Conservation (phyloP, 2,797 vertebrate genomes). For the Prionace glauca region DNA sequence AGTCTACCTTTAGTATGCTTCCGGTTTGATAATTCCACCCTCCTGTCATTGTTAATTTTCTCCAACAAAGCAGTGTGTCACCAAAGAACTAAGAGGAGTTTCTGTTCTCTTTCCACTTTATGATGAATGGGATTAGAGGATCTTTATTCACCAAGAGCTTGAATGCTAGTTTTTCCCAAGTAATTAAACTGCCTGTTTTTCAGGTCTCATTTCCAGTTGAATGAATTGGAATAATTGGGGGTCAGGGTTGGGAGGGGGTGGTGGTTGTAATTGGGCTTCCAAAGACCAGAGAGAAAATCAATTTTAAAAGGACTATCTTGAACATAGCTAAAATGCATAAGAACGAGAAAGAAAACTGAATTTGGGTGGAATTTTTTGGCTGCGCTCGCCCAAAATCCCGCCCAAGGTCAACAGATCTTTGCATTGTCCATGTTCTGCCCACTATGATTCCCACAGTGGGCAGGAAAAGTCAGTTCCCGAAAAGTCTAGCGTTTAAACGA, state of each 20-base stretch:
- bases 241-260: too few relatives aligned
- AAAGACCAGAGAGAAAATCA: background rate
- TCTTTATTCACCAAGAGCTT: background rate
- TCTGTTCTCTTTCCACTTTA: background rate
- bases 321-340: background rate
- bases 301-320: background rate
- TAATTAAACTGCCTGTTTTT: background rate
- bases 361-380: too few relatives aligned
- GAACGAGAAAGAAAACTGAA: background rate
- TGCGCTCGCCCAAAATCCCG: too few relatives aligned
- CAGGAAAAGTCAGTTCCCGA: too few relatives aligned
- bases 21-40: background rate
- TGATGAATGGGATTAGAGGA: background rate
- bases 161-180: background rate
- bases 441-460: too few relatives aligned
- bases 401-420: too few relatives aligned
- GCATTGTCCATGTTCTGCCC: too few relatives aligned
- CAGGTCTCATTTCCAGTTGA: background rate
- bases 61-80: background rate
- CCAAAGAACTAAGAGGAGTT: too few relatives aligned
- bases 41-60: background rate
- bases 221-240: background rate
- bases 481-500: background rate
- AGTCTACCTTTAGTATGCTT: background rate
- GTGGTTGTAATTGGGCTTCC: background rate